Evolutionary conservation across 2,888 invertebrate genomes (phyloP).

Genomic region (Drosophila falleni): DNA sequence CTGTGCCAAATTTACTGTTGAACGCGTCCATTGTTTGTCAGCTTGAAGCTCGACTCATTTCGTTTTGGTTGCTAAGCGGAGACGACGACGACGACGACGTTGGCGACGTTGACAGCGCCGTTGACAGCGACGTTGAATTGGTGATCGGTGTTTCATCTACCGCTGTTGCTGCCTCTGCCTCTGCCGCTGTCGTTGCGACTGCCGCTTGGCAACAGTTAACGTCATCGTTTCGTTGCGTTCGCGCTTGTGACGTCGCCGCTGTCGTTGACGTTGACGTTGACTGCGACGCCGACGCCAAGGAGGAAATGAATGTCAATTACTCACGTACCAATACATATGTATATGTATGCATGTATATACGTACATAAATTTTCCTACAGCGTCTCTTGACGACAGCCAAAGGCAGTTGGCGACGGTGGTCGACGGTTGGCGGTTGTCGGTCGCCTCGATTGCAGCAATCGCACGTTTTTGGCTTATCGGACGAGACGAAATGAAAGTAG

Average conservation of each 20-base stretch:
- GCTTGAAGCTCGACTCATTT: conserved; percentile 24
- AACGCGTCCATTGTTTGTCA: conserved; percentile 27
- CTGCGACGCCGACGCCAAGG: conserved; percentile 52
- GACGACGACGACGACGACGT: conserved; percentile 2
- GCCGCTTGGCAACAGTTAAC: conserved; percentile 57
- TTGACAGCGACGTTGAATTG: conserved; percentile 21
- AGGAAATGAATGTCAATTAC: conserved; percentile 73
- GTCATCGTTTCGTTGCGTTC: conserved; percentile 24
- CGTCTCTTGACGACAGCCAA: conserved; percentile 46
- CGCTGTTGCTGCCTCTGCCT: conserved; percentile 5
- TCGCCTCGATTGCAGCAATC: conserved; percentile 54
- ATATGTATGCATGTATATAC: conserved; percentile 21
- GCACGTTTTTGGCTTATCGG: conserved; percentile 53
- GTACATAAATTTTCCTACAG: conserved; percentile 31
- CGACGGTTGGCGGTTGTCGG: conserved; percentile 11
- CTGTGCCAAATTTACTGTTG: conserved; percentile 12
- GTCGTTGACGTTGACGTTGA: conserved; percentile 25
- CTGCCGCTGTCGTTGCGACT: conserved; percentile 17
- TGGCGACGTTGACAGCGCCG: not conserved
- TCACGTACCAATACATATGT: conserved; percentile 42
- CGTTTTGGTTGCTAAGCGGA: conserved; percentile 36
- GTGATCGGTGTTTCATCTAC: conserved; percentile 35
- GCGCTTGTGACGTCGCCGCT: conserved; percentile 36
- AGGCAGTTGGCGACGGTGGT: conserved; percentile 26
- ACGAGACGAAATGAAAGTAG: conserved; percentile 59